Conservation (phyloP, 2,797 vertebrate genomes). For the Smutsia temminckii region DNA sequence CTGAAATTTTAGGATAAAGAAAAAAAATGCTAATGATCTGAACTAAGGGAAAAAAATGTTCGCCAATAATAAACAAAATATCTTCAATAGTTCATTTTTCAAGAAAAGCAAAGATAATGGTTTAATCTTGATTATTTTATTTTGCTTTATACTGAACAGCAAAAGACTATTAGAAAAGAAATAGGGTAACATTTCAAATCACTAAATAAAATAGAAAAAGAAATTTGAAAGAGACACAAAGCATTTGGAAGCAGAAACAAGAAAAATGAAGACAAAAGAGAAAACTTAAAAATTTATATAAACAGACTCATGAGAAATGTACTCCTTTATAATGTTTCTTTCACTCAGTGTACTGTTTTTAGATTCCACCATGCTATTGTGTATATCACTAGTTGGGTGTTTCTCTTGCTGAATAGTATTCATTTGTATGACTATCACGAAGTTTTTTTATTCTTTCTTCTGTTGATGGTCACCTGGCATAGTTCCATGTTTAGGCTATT, state of each 20-base stretch:
- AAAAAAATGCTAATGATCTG: neutral
- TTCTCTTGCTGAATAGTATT: neutral
- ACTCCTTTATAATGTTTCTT: neutral
- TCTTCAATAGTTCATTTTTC: neutral
- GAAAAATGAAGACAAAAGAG: neutral
- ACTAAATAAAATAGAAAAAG: neutral
- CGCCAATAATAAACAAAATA: neutral
- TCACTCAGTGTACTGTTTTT: neutral
- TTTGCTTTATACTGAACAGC: neutral
- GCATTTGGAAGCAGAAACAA: neutral
- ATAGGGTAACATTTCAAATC: neutral
- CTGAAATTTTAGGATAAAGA: neutral
- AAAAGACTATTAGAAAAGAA: neutral
- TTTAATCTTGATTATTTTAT: neutral
- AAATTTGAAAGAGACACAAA: neutral
- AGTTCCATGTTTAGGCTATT: neutral
- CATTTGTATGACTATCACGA: neutral
- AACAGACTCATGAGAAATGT: neutral
- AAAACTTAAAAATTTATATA: neutral
- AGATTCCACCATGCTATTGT: accelerated
- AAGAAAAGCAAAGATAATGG: neutral
- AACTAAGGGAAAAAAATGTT: neutral
- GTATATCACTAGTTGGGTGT: no score
- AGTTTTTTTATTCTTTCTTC: neutral
- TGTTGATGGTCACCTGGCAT: neutral